These are phyloP conservation scores for Gila robusta DNA, from an alignment of 2,797 vertebrate genomes.

Conservation along the genomic window DNA sequence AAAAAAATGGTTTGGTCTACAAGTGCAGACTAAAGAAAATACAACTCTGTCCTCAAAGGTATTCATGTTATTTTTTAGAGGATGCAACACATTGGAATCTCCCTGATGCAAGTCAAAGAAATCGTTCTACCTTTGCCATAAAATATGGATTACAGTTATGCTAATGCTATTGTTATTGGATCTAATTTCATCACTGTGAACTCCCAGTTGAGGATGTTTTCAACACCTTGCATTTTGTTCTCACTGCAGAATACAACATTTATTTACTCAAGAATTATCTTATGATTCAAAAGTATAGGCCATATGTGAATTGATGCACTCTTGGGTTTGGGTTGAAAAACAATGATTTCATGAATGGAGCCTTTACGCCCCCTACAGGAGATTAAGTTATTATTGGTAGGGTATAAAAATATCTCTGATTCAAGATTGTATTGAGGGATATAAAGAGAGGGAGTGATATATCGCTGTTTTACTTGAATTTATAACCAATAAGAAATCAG, in stretches of 20 bases:
- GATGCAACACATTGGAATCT: background rate
- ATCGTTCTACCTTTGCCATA: background rate
- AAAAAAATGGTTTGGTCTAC: background rate
- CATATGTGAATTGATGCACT: background rate
- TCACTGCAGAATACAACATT: background rate
- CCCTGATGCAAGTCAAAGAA: conserved; percentile 42
- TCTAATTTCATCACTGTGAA: background rate
- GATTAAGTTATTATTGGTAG: background rate
- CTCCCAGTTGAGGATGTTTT: background rate
- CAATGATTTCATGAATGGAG: background rate
- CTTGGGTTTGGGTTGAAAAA: background rate
- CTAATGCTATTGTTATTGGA: background rate
- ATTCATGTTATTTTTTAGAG: conserved; percentile 7
- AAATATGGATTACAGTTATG: background rate
- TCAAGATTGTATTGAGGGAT: background rate
- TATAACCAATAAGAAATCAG: background rate
- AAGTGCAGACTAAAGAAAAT: conserved; percentile 13
- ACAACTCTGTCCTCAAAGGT: background rate
- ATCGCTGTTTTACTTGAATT: background rate
- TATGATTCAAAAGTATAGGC: background rate
- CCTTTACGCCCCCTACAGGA: conserved; percentile 42
- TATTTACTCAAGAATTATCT: background rate
- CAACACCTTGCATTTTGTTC: background rate
- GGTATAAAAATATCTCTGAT: background rate
- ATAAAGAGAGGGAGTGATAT: background rate